Conservation (phyloP, 2,797 vertebrate genomes). For the Gymnocypris eckloni region DNA sequence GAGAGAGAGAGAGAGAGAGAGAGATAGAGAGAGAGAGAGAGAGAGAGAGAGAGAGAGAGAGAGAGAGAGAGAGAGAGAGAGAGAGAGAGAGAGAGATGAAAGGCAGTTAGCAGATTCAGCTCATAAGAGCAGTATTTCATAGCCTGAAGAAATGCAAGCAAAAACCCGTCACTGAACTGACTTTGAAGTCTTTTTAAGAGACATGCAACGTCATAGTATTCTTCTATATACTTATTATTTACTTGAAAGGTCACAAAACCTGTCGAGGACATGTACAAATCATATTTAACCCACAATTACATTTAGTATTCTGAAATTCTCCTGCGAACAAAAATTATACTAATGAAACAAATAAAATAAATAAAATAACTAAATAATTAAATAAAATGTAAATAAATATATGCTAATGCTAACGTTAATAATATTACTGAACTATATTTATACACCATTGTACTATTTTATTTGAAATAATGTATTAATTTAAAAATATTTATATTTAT, state of each 20-base stretch:
- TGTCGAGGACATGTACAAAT: neutral
- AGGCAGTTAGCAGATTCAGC: slow-evolving; percentile 58
- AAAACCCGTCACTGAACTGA: slow-evolving; percentile 60
- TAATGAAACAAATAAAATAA: neutral
- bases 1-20: no score
- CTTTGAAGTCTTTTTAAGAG: slow-evolving; percentile 52
- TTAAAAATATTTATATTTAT: no score
- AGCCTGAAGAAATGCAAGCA: slow-evolving; percentile 68
- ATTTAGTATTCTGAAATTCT: neutral
- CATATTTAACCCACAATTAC: neutral
- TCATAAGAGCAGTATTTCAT: slow-evolving; percentile 64
- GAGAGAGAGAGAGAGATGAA: slow-evolving; percentile 46
- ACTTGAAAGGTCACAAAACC: neutral
- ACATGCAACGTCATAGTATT: slow-evolving; percentile 43
- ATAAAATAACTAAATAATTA: neutral
- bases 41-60: neutral
- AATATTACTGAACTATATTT: neutral
- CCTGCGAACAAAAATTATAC: neutral
- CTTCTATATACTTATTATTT: neutral
- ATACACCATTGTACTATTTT: neutral
- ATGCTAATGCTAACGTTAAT: neutral
- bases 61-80: neutral
- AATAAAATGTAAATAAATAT: neutral
- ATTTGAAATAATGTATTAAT: neutral
- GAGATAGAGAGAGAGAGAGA: neutral